Evolutionary conservation across 2,113 vertebrate genomes (phyloP).

Genomic region (Mirounga angustirostris): DNA sequence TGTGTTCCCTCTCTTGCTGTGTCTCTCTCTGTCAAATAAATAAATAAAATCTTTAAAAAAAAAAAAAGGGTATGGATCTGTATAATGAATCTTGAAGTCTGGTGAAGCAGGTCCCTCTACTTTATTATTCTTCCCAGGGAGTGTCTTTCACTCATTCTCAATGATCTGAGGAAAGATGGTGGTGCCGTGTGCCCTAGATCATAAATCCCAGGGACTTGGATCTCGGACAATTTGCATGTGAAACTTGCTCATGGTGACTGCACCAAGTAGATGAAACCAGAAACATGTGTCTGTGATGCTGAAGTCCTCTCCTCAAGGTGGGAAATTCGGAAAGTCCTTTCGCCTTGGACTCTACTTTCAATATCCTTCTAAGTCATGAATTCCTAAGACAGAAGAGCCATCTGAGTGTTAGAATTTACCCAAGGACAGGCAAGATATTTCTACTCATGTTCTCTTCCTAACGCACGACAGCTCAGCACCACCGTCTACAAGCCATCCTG

Average conservation of each 20-base stretch:
- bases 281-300: conserved; percentile 4
- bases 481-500: neutral
- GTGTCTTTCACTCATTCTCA: conserved; percentile 5
- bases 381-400: conserved; percentile 51
- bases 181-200: neutral
- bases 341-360: conserved; percentile 14
- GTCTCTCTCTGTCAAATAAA: too few relatives aligned
- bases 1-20: too few relatives aligned
- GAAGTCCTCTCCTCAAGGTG: neutral
- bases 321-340: conserved; percentile 41
- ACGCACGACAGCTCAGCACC: neutral
- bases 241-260: neutral
- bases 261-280: neutral
- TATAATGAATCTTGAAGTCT: neutral
- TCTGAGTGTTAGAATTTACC: conserved; percentile 67
- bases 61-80: neutral
- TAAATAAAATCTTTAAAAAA: too few relatives aligned
- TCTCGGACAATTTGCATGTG: neutral
- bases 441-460: conserved; percentile 33
- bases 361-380: conserved; percentile 25
- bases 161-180: neutral
- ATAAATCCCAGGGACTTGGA: neutral
- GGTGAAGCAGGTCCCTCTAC: too few relatives aligned
- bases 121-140: conserved; percentile 17
- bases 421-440: conserved; percentile 14